Conservation (phyloP, 2,888 invertebrate species). For the Andrena hattorfiana region DNA sequence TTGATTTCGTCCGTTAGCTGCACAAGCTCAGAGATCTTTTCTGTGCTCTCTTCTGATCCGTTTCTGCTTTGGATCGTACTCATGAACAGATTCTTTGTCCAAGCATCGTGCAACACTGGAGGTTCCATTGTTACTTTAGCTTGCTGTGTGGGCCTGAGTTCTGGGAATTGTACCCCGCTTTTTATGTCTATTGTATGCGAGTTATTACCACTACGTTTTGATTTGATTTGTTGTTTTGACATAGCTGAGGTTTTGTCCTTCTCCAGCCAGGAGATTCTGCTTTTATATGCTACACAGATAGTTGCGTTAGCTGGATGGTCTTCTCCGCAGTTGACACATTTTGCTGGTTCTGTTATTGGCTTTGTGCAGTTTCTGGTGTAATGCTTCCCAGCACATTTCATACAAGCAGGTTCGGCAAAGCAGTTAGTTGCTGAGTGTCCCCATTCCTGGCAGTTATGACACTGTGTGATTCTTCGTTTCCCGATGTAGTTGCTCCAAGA, state of each 20-base stretch:
- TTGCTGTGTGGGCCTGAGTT: too few species aligned
- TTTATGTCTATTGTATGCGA: too few species aligned
- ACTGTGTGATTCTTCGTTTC: slow-evolving; percentile 68
- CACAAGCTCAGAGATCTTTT: background rate
- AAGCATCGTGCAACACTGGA: too few species aligned
- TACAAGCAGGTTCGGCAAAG: too few species aligned
- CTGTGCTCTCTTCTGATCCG: background rate
- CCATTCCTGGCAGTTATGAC: slow-evolving; percentile 73
- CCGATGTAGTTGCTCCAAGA: slow-evolving; percentile 67
- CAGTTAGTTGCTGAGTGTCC: too few species aligned
- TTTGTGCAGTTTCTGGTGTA: slow-evolving; percentile 71
- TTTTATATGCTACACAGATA: slow-evolving; percentile 7
- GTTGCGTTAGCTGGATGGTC: slow-evolving; percentile 63
- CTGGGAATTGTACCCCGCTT: too few species aligned
- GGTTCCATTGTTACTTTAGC: too few species aligned
- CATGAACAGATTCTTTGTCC: too few species aligned
- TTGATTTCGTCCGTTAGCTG: background rate
- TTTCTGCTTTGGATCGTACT: too few species aligned
- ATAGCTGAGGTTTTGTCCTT: background rate
- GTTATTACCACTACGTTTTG: too few species aligned
- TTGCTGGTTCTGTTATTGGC: slow-evolving; percentile 62
- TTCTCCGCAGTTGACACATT: slow-evolving; percentile 73
- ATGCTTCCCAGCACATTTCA: slow-evolving; percentile 71
- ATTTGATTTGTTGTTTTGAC: too few species aligned
- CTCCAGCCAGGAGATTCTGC: background rate